Base-by-base conservation (phyloP, 2,888 invertebrate species). In the Plagodis pulveraria region DNA sequence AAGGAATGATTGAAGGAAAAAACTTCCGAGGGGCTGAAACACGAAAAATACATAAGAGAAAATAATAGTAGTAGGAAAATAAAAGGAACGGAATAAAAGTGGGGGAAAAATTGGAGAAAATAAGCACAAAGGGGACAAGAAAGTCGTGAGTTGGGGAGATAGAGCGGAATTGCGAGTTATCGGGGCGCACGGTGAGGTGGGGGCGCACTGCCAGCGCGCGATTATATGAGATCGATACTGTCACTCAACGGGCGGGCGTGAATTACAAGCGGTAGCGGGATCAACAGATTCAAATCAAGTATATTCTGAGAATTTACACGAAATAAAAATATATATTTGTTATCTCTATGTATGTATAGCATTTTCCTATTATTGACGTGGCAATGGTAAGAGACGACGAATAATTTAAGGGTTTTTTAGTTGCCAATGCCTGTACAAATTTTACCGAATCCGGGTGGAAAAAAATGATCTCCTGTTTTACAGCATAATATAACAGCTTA, bases 141-240 rank as follows among this genome's bases (percentile, higher is more conserved):
- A 86, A 87, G 86, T 86, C 84, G 84, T 82, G 80, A 78, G 78
- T 76, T 77, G 81, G 83, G 84, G 86, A 90, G 91, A 93, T 92
- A 93, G 90, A 89, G 88, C 86, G 91, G 88, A 89, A 92, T 93
- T 89, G 92, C 62, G 84, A 91, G 91, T 85, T 89, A 91, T 90
- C 89, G 91, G 87, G 86, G 91, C 89, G 90, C 81, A 80, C 80
- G 83, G 81, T 77, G 83, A 84, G 89, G 87, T 82, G 80, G 89
- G 88, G 76, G 87, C 69, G 80, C 81, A 77, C 83, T 77, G 83
- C 78, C 76, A 80, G 79, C 80, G 83, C 83, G 81, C 86, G 89
- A 88, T 89, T 89, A 89, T 86, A 79, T 81, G 81, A 82, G 89
- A 88, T 91, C 91, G 89, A 91, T 92, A 92, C 85, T 89, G 89